Conservation (phyloP, 2,888 invertebrate species). For the Terebella lapidaria region DNA sequence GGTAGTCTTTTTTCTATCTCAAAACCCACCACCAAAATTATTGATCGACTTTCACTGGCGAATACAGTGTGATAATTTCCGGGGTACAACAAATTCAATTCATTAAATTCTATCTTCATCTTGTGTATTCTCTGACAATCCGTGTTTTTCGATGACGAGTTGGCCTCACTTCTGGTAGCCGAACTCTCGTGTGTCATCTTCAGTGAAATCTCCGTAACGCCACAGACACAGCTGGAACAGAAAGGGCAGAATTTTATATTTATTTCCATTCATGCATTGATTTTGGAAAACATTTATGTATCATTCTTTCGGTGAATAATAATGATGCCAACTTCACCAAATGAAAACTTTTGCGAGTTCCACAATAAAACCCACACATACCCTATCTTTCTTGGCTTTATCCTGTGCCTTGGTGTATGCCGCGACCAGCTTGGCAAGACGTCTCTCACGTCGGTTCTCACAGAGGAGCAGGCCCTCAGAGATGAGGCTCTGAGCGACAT, state of each 20-base stretch:
- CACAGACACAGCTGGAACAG: constrained; percentile 76
- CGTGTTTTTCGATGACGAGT: background rate
- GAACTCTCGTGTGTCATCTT: constrained; percentile 78
- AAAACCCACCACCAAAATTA: too few relatives aligned
- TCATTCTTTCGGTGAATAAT: too few relatives aligned
- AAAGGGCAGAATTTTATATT: background rate
- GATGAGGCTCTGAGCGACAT: constrained; percentile 68
- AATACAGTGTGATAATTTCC: too few relatives aligned
- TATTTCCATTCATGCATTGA: too few relatives aligned
- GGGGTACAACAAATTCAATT: background rate
- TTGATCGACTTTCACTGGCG: too few relatives aligned
- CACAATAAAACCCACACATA: too few relatives aligned
- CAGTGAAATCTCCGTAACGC: constrained; percentile 98
- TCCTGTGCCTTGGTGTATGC: constrained; percentile 84
- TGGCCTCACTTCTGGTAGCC: constrained; percentile 50
- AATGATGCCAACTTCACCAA: too few relatives aligned
- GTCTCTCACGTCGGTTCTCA: constrained; percentile 72
- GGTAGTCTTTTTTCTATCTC: too few relatives aligned
- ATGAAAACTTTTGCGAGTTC: too few relatives aligned
- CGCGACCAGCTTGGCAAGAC: constrained; percentile 67
- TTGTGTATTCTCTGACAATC: constrained; percentile 23
- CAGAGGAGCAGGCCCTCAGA: constrained; percentile 79
- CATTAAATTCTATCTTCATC: constrained; percentile 24
- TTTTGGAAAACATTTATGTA: too few relatives aligned
- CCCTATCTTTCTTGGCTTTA: constrained; percentile 70